Evolutionary conservation across 1,140 invertebrate genomes (phyloP).

Genomic region (Formica exsecta): DNA sequence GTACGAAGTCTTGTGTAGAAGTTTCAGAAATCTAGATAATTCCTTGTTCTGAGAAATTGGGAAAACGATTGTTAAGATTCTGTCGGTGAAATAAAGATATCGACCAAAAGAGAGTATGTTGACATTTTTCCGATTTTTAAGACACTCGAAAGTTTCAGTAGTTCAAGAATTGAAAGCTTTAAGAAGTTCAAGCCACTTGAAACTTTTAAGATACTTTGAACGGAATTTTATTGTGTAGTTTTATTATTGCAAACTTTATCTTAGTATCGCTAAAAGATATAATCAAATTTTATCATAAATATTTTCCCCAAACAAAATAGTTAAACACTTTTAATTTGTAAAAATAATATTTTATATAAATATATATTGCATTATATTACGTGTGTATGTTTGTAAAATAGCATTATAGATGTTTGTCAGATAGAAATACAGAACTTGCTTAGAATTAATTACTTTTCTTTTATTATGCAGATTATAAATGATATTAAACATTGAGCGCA

Average conservation of each 20-base stretch:
- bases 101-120: not conserved
- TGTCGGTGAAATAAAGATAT: not conserved
- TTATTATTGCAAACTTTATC: not conserved
- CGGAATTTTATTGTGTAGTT: not conserved
- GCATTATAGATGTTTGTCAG: not conserved
- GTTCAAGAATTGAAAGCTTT: not conserved
- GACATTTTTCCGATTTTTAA: conserved; percentile 5
- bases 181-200: conserved; percentile 15
- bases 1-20: conserved; percentile 6
- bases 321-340: not conserved
- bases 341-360: not conserved
- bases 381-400: not conserved
- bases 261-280: not conserved
- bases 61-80: not conserved
- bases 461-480: too few relatives aligned
- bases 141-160: not conserved
- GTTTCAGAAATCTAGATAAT: conserved; percentile 18
- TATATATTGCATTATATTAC: not conserved
- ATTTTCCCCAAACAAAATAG: not conserved
- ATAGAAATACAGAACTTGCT: not conserved
- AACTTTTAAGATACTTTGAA: conserved; percentile 35
- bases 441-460: not conserved
- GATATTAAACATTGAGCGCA: too few relatives aligned
- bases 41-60: conserved; percentile 2
- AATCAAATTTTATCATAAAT: not conserved